Base-by-base conservation (phyloP, 2,113 vertebrate species). In the Ictalurus punctatus region DNA sequence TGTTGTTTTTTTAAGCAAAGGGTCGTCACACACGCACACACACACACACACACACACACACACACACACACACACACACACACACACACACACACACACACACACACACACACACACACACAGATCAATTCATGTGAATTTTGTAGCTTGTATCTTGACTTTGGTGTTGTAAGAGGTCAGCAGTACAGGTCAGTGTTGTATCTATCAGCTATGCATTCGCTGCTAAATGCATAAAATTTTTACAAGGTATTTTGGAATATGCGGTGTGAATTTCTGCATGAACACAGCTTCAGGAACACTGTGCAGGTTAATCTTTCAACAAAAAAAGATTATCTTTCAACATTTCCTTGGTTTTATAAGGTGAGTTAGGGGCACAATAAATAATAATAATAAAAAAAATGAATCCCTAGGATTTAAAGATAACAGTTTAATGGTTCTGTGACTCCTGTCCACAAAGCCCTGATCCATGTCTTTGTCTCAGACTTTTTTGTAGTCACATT, bases 271-370 rank as follows among this genome's bases (percentile, higher is more conserved):
- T 56, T 82, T 87, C 54, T 52, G 48, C 59, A 61, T 40, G 52
- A 34, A 56, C 27, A 58, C 19, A 86, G 58, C 12, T 30, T 54
- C 2, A 67, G 54, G 40, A 84, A 19, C 10, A 17, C 52, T 37
- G 14, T 59, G 52, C 78, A 87, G 86, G 44, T 37, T 37, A 87
- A 90, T 84, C 74, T 21, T 82, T 63, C 7, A 34, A 90, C n/a
- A 88, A 88, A 69, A 90, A 56, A 52, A 52, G 48, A 52, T 52
- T 10, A 52, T 52, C 48, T 52, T 52, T 52, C 48, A 9, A 52
- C 4, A 73, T 90, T 90, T 86, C 79, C 56, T 59, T 81, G 30
- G 25, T n/a, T 76, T 63, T 52, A 84, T 7, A 88, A 76, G 56
- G 40, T 63, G 59, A 69, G 30, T 80, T 27, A n/a, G 6, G 71